Evolutionary conservation across 2,797 vertebrate species (phyloP).

Genomic region (Streptopelia turtur): DNA sequence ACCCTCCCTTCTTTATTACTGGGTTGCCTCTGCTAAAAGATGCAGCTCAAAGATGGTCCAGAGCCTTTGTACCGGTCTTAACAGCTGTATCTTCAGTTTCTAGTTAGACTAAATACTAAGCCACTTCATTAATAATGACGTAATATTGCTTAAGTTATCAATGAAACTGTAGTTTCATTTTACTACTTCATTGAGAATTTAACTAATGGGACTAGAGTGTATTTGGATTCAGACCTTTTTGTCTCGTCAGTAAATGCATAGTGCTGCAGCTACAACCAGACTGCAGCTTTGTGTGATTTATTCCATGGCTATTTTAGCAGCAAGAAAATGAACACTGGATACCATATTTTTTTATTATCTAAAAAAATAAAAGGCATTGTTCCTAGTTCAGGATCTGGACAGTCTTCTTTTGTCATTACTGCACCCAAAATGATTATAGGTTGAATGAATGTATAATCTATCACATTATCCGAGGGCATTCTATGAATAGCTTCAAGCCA

Average conservation of each 20-base stretch:
- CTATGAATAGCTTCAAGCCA: constrained; percentile 67
- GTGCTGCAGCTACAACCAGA: background rate
- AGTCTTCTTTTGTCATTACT: constrained; percentile 54
- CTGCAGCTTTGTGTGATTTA: background rate
- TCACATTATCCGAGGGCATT: constrained; percentile 67
- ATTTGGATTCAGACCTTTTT: background rate
- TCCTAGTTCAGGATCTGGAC: constrained; percentile 13
- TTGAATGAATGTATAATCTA: constrained; percentile 56
- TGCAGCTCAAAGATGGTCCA: background rate
- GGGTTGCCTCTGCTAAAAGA: background rate
- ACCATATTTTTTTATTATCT: background rate
- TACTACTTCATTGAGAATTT: background rate
- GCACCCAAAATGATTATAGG: constrained; percentile 33
- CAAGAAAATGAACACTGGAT: constrained; percentile 26
- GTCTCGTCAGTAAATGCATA: background rate
- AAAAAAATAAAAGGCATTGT: background rate
- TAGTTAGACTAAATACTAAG: background rate
- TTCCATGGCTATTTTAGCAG: background rate
- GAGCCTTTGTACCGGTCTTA: background rate
- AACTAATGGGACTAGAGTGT: background rate
- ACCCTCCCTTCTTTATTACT: background rate
- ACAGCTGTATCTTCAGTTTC: background rate
- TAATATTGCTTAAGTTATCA: background rate
- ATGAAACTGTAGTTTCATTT: background rate
- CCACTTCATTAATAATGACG: background rate